Conservation (phyloP, 2,797 vertebrate genomes). For the Sebastes itinus region DNA sequence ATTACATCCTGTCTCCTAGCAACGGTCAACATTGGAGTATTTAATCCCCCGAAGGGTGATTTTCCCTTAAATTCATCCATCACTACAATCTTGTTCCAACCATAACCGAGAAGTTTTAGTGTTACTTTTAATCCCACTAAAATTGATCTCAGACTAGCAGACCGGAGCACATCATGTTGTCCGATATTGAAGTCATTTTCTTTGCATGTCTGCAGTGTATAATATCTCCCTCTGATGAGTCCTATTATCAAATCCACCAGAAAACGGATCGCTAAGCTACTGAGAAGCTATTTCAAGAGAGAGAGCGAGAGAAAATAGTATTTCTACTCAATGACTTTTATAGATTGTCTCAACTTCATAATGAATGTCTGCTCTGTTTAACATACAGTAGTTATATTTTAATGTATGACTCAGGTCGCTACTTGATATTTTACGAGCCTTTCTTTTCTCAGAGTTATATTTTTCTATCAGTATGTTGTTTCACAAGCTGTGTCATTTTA, state of each 20-base stretch:
- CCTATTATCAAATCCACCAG: background rate
- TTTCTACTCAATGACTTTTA: background rate
- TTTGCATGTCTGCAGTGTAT: background rate
- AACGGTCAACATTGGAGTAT: background rate
- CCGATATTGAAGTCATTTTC: background rate
- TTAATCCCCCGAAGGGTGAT: background rate
- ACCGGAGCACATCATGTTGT: background rate
- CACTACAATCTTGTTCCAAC: background rate
- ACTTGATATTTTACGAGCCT: constrained; percentile 19
- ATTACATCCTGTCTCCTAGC: background rate
- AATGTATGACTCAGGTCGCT: background rate
- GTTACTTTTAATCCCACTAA: background rate
- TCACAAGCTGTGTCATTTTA: background rate
- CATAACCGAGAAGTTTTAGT: background rate
- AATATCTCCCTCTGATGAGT: background rate
- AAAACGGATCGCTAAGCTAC: background rate
- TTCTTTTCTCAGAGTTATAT: constrained; percentile 8
- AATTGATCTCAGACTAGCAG: background rate
- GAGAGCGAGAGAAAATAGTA: background rate
- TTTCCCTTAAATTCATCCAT: background rate
- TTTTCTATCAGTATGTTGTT: background rate
- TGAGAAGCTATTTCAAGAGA: background rate
- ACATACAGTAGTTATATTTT: background rate
- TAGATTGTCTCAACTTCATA: background rate
- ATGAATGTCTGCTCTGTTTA: constrained; percentile 10